Evolutionary conservation across 2,888 invertebrate species (phyloP).

Genomic region (Torymus tubicola): DNA sequence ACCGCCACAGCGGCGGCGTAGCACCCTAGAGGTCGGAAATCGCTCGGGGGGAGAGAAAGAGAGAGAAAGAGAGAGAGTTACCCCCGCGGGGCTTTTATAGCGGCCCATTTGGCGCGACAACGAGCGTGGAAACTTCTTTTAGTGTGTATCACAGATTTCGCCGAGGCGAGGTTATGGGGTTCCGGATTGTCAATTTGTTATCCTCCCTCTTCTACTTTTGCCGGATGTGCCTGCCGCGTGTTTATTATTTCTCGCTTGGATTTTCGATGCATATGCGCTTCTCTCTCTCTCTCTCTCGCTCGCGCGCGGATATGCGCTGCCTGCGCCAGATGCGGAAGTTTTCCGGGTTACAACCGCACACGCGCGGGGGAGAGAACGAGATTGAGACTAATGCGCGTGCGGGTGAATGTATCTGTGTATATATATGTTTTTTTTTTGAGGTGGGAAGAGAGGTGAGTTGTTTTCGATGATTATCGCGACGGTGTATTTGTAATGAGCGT

Average conservation of each 20-base stretch:
- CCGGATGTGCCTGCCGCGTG: slow-evolving; percentile 56
- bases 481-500: neutral
- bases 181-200: slow-evolving; percentile 76
- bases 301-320: no score
- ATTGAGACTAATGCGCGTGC: no score
- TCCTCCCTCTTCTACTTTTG: slow-evolving; percentile 51
- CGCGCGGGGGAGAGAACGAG: no score
- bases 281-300: no score
- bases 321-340: no score
- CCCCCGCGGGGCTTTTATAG: slow-evolving; percentile 71
- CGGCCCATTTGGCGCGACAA: slow-evolving; percentile 76
- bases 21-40: slow-evolving; percentile 47
- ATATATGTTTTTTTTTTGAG: neutral
- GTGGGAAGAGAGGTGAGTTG: slow-evolving; percentile 15
- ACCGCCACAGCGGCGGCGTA: slow-evolving; percentile 23
- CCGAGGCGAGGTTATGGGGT: slow-evolving; percentile 66
- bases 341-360: no score
- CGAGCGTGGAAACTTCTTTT: slow-evolving; percentile 75
- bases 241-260: slow-evolving; percentile 54
- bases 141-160: slow-evolving; percentile 68
- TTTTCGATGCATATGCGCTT: slow-evolving; percentile 39
- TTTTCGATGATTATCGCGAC: neutral
- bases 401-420: slow-evolving; percentile 13
- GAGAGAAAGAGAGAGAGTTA: slow-evolving; percentile 50
- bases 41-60: slow-evolving; percentile 31